Conservation (phyloP, 2,797 vertebrate species). For the Margarornis squamiger region DNA sequence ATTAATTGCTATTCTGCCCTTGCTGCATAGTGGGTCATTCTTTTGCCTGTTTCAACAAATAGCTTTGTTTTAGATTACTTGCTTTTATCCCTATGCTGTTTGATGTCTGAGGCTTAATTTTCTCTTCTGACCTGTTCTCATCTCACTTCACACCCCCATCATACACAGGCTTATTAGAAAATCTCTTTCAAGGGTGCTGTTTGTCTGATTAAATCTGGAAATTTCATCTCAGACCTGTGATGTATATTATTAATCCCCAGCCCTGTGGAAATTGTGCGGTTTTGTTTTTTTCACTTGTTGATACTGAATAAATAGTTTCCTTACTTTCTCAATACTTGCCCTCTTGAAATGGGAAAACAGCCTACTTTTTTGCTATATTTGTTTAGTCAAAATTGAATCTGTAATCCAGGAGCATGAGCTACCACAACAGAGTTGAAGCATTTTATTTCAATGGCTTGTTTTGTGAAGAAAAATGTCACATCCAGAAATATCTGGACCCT, state of each 20-base stretch:
- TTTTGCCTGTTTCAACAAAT: background rate
- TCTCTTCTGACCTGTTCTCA: background rate
- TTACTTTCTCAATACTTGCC: background rate
- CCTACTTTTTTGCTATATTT: background rate
- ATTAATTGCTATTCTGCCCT: background rate
- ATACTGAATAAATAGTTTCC: background rate
- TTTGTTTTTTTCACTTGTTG: background rate
- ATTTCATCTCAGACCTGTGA: background rate
- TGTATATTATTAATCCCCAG: background rate
- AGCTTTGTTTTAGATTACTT: background rate
- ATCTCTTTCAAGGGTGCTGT: background rate
- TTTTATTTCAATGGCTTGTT: background rate
- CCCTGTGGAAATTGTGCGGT: background rate
- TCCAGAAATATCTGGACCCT: background rate
- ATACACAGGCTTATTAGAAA: background rate
- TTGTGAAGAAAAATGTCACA: background rate
- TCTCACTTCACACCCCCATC: background rate
- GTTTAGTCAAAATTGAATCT: background rate
- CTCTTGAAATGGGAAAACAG: background rate
- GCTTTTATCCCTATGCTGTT: background rate
- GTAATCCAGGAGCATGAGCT: background rate
- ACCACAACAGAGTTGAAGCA: background rate
- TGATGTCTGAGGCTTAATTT: constrained; percentile 16
- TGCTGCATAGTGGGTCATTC: background rate
- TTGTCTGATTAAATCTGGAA: background rate